Base-by-base conservation (phyloP, 2,113 vertebrate species). In the Lagenorhynchus albirostris region DNA sequence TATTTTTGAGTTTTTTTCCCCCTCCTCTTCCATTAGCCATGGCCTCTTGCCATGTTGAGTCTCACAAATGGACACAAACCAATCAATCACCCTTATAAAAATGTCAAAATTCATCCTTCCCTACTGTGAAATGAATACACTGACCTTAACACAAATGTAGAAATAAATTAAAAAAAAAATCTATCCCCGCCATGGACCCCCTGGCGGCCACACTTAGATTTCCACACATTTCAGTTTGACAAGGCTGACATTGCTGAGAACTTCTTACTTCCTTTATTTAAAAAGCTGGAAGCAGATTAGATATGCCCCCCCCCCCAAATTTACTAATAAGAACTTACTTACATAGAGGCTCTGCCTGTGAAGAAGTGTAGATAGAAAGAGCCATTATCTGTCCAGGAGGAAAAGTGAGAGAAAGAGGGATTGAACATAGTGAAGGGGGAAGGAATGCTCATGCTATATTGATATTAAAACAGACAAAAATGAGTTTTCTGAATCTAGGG, bases 61-160 rank as follows among this genome's bases (percentile, higher is more conserved):
- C 92, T 97, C 84, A 90, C 92, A 97, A 98, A 98, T 97, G 96
- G 97, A 98, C 96, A 97, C 92, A 97, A 96, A 98, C 96, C 96
- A 97, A 98, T 98, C 98, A 98, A 98, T 97, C 96, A 95, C 84
- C 88, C 90, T 96, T 96, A 96, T 97, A 97, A 98, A 98, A 98
- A 98, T 97, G 97, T 98, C 98, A 98, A 96, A 98, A 98, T 97
- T 97, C 94, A 97, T 94, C 88, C 94, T 97, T 97, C 85, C 98
- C 98, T 94, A 95, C 97, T 98, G 97, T 98, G 97, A 97, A 98
- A 97, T 97, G 95, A 98, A 98, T 97, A 97, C 96, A 97, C 96
- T 98, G 98, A 98, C 98, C 97, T 98, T 98, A 98, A 97, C 92
- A 97, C 94, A 98, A 97, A 97, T 96, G 97, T 91, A 98, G 90